Percentiles rank a stretch among this genome's conserved stretches.
Evolutionary conservation across 2,113 vertebrate genomes (phyloP).

Genomic region (Neotragus pygmaeus): DNA sequence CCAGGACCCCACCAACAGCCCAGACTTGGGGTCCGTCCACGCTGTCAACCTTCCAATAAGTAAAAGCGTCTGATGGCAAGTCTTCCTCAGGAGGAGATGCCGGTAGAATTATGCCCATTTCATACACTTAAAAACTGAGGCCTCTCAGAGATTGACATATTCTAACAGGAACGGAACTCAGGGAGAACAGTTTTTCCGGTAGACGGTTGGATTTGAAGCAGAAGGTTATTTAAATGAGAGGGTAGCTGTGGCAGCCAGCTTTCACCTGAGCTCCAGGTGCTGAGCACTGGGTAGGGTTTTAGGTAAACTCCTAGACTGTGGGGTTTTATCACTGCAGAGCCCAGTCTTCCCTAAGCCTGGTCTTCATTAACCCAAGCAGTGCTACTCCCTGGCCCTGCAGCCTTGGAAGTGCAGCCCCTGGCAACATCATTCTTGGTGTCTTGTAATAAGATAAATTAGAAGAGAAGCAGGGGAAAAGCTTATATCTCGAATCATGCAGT

Average conservation of each 20-base stretch:
- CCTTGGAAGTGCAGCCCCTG: not conserved
- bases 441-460: constrained; percentile 51
- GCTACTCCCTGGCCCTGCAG: not conserved
- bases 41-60: not conserved
- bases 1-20: not conserved
- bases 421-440: not conserved
- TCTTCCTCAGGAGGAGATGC: not conserved
- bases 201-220: not conserved
- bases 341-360: not conserved
- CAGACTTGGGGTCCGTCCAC: not conserved
- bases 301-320: not conserved
- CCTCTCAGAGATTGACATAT: not conserved
- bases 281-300: not conserved
- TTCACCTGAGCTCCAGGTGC: not conserved
- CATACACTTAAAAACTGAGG: not conserved
- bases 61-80: not conserved
- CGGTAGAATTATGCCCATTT: not conserved
- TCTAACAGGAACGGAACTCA: not conserved
- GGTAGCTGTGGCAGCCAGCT: not conserved
- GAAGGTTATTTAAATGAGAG: not conserved
- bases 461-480: not conserved
- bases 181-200: not conserved
- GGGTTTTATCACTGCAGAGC: not conserved
- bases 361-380: not conserved
- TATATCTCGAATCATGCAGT: constrained; percentile 41